Evolutionary conservation across 2,797 vertebrate species (phyloP), one percentile per base, ranked within the genome.

Genomic region (Tenualosa ilisha): DNA sequence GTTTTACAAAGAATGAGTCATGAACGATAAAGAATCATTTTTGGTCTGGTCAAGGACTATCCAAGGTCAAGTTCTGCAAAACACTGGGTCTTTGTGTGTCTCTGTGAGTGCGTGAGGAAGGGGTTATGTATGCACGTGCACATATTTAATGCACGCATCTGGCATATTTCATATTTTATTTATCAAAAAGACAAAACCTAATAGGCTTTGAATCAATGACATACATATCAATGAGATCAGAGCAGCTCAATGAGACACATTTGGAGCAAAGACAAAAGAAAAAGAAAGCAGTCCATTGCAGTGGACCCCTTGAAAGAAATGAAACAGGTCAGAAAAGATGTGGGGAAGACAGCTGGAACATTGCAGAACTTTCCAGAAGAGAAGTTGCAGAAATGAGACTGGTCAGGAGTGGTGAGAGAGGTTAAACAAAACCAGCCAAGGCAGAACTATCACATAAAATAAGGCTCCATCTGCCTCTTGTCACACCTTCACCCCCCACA

Each of bases 371-470:
- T 86, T 87, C 83, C 43, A 51, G 24, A 22, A 87, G 84, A 68
- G 68, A 82, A 40, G 83, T 43, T 87, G 83, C 61, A 37, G n/a
- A 15, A 12, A 89, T 83, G 82, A 85, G 75, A 83, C 46, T 5
- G 59, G 63, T 84, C 85, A 82, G 68, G 83, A 86, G 81, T 82
- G 84, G 46, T 61, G 86, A 81, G 82, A 49, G 75, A 87, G 83
- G 83, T 86, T 89, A 86, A 89, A 84, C 85, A 61, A 84, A 86
- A 87, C 43, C 82, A 79, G 85, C 22, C 7, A 82, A 43, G 72
- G 84, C 85, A 63, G 31, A 75, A 75, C 31, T 86, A 68, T 84
- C 87, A 83, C 82, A 75, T n/a, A 9, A 79, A 81, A 75, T 75
- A 75, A 75, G 68, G 37, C 68, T 75, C 37, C 31, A 43, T 75